These are phyloP conservation scores for Coenobita brevimanus DNA, from an alignment of 1,140 invertebrate genomes.

Conservation along the genomic window DNA sequence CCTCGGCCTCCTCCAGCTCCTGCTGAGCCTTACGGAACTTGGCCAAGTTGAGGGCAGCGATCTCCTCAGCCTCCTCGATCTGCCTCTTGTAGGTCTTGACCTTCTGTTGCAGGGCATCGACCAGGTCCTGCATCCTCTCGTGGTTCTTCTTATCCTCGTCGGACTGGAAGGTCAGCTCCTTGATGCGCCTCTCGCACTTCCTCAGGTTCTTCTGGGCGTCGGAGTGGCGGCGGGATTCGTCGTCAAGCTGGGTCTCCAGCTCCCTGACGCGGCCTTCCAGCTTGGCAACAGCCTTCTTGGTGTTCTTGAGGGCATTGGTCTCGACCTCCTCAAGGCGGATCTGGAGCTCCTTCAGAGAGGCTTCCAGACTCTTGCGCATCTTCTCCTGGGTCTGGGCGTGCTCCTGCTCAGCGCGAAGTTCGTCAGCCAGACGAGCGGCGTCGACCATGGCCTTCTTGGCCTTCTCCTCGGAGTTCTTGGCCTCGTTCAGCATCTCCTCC, in stretches of 20 bases:
- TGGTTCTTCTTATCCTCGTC: conserved; percentile 7
- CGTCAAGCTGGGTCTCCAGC: no score
- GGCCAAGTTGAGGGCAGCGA: conserved; percentile 17
- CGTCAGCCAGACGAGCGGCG: conserved; percentile 9
- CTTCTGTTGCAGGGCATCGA: no score
- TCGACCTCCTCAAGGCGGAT: no score
- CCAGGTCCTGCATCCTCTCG: no score
- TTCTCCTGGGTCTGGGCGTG: conserved; percentile 13
- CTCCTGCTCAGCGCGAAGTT: conserved; percentile 8
- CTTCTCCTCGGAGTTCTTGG: conserved; percentile 76
- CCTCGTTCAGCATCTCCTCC: conserved; percentile 76
- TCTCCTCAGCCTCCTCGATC: conserved; percentile 14
- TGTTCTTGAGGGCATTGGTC: no score
- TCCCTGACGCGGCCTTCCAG: no score
- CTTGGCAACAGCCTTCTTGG: no score
- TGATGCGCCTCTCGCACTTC: conserved; percentile 11
- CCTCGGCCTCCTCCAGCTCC: no score
- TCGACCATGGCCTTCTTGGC: conserved; percentile 10
- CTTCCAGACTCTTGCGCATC: not conserved
- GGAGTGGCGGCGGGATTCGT: not conserved
- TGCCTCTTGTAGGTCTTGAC: conserved; percentile 20
- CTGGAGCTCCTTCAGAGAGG: no score
- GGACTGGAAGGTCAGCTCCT: conserved; percentile 7
- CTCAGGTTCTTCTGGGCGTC: conserved; percentile 10
- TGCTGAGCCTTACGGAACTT: conserved; percentile 19